A percentile compares a stretch with the other conserved stretches of the same genome.
phyloP scores from a whole-genome alignment of 92 coral and sea anemone species.

The Epizoanthus ramosus region DNA sequence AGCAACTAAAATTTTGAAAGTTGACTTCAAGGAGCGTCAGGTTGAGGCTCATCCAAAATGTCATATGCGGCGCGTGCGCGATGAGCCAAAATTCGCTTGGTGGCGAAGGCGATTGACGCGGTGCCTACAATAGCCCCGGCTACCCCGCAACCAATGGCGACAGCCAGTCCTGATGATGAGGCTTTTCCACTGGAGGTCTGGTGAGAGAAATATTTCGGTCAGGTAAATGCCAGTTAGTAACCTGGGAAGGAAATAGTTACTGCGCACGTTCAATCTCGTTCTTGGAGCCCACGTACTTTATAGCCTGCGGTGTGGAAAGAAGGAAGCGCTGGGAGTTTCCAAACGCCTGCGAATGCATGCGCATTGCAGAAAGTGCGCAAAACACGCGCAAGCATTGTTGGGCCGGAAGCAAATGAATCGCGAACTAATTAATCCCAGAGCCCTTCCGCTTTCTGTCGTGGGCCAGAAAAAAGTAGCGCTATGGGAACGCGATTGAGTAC shows the following conservation, averaged over 20 bases:
- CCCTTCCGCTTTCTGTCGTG: too few relatives aligned
- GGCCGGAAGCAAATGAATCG: too few relatives aligned
- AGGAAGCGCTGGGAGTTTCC: too few relatives aligned
- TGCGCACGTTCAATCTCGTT: not conserved
- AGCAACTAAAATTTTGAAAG: not conserved
- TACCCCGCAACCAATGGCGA: constrained; percentile 98
- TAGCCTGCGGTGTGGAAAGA: too few relatives aligned
- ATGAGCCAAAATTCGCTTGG: constrained; percentile 91
- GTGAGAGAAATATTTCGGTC: not conserved
- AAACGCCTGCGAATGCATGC: too few relatives aligned
- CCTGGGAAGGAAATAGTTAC: not conserved
- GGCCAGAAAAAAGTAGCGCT: too few relatives aligned
- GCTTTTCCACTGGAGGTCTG: constrained; percentile 85
- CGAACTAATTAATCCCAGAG: too few relatives aligned
- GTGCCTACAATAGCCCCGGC: constrained; percentile 98
- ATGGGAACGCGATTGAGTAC: too few relatives aligned
- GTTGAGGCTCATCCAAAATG: constrained; percentile 80
- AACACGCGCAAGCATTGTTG: too few relatives aligned
- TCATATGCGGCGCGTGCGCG: constrained; percentile 88
- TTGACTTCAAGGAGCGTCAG: constrained; percentile 79
- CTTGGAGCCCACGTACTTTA: too few relatives aligned
- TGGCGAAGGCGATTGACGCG: constrained; percentile 96
- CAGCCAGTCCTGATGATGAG: constrained; percentile 94
- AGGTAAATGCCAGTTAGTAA: too few relatives aligned
- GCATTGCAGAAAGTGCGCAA: too few relatives aligned